These are phyloP conservation scores for Zoanthus gigantus DNA, from an alignment of 92 coral and sea anemone genomes.

Conservation along the genomic window DNA sequence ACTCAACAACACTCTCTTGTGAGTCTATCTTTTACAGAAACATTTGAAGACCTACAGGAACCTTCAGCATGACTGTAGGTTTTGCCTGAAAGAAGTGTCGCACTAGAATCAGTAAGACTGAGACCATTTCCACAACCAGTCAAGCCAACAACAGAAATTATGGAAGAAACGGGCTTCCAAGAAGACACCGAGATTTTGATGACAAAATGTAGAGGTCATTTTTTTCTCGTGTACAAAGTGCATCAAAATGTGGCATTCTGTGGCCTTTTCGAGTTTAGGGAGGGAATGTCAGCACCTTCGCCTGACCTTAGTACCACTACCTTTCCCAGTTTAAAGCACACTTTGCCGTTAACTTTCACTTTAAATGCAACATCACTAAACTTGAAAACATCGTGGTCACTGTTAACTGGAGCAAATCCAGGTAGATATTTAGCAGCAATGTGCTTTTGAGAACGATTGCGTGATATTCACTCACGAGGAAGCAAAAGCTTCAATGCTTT, in stretches of 20 bases:
- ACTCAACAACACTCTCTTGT: not conserved
- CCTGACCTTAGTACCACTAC: constrained; percentile 43
- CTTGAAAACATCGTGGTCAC: constrained; percentile 31
- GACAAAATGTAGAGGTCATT: constrained; percentile 1
- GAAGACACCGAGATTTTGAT: constrained; percentile 21
- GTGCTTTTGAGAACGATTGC: constrained; percentile 52
- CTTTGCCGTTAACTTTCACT: constrained; percentile 9
- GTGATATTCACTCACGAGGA: constrained; percentile 10
- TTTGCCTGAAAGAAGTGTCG: constrained; percentile 19
- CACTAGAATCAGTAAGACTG: not conserved
- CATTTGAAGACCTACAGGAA: constrained; percentile 1
- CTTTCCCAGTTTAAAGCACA: constrained; percentile 34
- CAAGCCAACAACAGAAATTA: constrained; percentile 11
- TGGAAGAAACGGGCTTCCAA: constrained; percentile 33
- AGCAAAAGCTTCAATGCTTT: not conserved
- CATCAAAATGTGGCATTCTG: not conserved
- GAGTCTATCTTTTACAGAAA: not conserved
- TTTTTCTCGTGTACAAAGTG: not conserved
- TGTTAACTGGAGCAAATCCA: constrained; percentile 36
- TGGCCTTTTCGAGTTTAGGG: not conserved
- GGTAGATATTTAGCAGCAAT: constrained; percentile 48
- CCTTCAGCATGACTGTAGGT: constrained; percentile 34
- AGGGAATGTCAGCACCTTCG: constrained; percentile 31
- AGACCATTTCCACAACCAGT: not conserved
- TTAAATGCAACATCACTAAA: constrained; percentile 32